Evolutionary conservation across 2,797 vertebrate genomes (phyloP), one percentile per base, ranked within the genome.

Genomic region (Zalophus californianus): DNA sequence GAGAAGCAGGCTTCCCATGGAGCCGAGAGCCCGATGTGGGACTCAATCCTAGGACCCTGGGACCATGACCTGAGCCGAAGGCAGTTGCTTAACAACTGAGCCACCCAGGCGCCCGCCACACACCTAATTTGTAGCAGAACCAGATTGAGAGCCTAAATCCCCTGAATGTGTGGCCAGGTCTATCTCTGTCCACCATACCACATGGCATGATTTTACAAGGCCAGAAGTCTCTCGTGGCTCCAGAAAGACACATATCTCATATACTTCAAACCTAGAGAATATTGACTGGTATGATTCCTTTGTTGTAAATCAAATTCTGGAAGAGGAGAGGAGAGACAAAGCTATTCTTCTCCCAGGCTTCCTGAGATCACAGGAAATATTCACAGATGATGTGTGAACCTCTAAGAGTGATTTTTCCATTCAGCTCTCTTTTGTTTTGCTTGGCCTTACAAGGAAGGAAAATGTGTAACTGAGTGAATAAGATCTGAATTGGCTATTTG

Each of bases 361-460:
- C 27, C 20, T 77, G 79, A 86, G 70, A 41, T 85, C 48, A 78
- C 64, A 52, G 23, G 66, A 95, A 93, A 86, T 50, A 78, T 54
- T 95, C 38, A 90, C 15, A 93, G 79, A 88, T 90, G 77, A 82
- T 77, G 35, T 32, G 72, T 78, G 72, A 0, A 77, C 95, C 80
- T 95, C 82, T 66, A 89, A 89, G 15, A 97, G 91, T 85, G 84
- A 75, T 96, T 95, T 88, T 93, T 95, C 92, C 92, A 64, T 75
- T 94, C 48, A 50, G 56, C 27, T 54, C 58, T 44, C 0, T 0
- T 70, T 92, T 85, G 78, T 92, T 97, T 41, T 44, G n/a, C 54
- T 94, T 97, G 58, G 83, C 44, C 52, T 96, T 52, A 52, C 0
- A 79, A 94, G 80, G 82, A 97, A 98, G 56, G 62, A 97, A 97